Evolutionary conservation across 2,888 invertebrate genomes (phyloP), one percentile per base, ranked within the genome.

Genomic region (Nemotelus nigrinus): DNA sequence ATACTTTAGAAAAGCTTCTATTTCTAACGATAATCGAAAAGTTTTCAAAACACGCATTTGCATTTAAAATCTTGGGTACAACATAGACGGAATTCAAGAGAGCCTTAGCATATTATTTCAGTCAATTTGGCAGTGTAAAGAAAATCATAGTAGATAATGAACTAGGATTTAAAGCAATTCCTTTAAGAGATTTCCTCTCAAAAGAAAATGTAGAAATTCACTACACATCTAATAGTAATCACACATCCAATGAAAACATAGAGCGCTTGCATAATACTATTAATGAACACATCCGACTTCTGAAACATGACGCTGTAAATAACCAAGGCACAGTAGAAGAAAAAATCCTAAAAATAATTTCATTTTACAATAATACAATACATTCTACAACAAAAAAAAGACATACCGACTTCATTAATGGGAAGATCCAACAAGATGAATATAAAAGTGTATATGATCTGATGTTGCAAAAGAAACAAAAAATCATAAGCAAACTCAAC

Each of bases 281-380:
- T 1, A 65, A 65, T 2, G 65, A 65, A 2, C 65, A 43, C 65
- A 2, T 65, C 5, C 65, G 65, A 2, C 65, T 65, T 10, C 1
- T 65, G 10, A 65, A 65, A 65, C 65, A 65, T 65, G 3, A 65
- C 2, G 41, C 43, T 44, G 43, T 65, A 65, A 65, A 65, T 45
- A 65, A 65, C 43, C 65, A 65, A 43, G 41, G 39, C 10, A 41
- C 65, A 65, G 65, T 65, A 65, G 65, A 65, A 2, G 65, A 65
- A 1, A 65, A 65, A 2, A 65, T 65, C 1, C 65, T 65, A 2
- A 25, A 43, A 2, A 65, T 65, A 1, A 65, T 70, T 10, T 25
- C 10, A n/a, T 70, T 70, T 50, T 58, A 58, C 81, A 70, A 78
- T 60, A 8, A 58, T n/a, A 58, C 58, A 58, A 58, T 58, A 58